phyloP scores from a whole-genome alignment of 2,113 vertebrate genomes.

The Neofelis nebulosa region DNA sequence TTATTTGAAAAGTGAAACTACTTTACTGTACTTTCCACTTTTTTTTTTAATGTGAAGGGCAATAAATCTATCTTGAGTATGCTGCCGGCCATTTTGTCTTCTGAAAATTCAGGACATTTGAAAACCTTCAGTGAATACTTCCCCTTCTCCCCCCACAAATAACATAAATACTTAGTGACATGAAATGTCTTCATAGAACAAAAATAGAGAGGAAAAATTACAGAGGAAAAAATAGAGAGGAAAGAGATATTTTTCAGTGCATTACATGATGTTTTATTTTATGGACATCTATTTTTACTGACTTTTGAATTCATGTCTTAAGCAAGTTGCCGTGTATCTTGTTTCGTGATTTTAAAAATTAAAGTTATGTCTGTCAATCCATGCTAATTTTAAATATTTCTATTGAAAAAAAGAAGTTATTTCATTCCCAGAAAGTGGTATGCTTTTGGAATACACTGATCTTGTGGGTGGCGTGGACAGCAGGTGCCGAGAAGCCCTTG shows the following conservation, averaged over 20 bases:
- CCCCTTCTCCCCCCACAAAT: fast-evolving
- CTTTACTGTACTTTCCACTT: neutral
- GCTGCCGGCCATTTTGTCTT: neutral
- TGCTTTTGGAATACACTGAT: neutral
- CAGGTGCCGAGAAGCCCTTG: neutral
- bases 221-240: neutral
- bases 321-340: neutral
- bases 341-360: neutral
- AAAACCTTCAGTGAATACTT: neutral
- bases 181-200: conserved; percentile 12
- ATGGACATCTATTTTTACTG: neutral
- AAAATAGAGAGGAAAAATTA: neutral
- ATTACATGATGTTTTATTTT: neutral
- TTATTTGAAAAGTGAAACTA: conserved; percentile 10
- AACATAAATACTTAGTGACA: neutral
- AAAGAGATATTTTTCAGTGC: neutral
- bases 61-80: conserved; percentile 4
- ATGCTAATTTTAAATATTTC: neutral
- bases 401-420: neutral
- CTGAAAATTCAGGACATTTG: conserved; percentile 12
- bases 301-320: conserved; percentile 13
- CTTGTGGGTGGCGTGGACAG: neutral
- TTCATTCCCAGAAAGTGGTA: neutral
- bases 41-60: neutral
- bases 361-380: neutral